Conservation (phyloP, 2,113 vertebrate species). For the Festucalex cinctus region DNA sequence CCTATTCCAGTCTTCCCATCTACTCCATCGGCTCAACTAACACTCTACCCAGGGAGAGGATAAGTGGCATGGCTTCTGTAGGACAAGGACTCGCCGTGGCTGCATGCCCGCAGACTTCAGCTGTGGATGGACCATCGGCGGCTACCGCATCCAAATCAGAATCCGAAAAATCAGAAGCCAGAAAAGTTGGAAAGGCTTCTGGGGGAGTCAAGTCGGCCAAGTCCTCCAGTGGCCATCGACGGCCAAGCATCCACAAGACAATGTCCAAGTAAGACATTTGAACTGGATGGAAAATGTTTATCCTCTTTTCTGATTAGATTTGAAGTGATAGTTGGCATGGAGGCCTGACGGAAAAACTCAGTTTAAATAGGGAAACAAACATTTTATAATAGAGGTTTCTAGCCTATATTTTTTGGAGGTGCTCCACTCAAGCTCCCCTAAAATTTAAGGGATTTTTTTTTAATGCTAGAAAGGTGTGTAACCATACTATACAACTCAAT, state of each 20-base stretch:
- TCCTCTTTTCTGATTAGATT: background rate
- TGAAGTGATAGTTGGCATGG: background rate
- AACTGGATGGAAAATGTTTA: background rate
- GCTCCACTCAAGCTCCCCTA: too few species aligned
- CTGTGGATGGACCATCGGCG: background rate
- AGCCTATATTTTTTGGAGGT: too few species aligned
- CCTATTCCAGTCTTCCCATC: constrained; percentile 91
- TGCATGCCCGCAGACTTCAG: constrained; percentile 27
- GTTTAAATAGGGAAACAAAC: too few species aligned
- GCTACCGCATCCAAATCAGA: constrained; percentile 10
- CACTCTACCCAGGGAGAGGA: constrained; percentile 80
- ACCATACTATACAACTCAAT: too few species aligned
- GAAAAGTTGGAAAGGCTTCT: constrained; percentile 36
- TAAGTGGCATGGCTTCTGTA: constrained; percentile 49
- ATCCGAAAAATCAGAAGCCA: constrained; percentile 4
- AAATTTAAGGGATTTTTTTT: too few species aligned
- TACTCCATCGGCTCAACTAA: constrained; percentile 91
- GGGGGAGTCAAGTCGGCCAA: constrained; percentile 75
- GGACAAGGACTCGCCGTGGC: constrained; percentile 51
- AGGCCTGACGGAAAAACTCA: background rate
- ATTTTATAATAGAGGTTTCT: too few species aligned
- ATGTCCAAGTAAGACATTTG: constrained; percentile 71
- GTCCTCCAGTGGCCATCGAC: constrained; percentile 76
- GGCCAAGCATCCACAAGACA: constrained; percentile 72
- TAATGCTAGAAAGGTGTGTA: too few species aligned